phyloP scores from a whole-genome alignment of 2,113 vertebrate genomes.

The Cebidichthys violaceus region DNA sequence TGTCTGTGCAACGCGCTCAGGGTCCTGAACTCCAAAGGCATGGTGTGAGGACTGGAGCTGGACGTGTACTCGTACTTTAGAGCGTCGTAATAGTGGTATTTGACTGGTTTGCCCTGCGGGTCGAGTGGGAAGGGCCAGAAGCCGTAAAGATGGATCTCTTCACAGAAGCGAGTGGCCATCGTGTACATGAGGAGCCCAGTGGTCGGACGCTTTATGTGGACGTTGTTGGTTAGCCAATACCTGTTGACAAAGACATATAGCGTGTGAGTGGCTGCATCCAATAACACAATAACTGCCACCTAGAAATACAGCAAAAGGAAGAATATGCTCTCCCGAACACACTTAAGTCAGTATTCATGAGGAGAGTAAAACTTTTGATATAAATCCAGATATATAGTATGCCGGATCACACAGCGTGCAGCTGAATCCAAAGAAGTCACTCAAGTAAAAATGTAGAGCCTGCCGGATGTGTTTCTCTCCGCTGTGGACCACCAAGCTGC shows the following conservation, averaged over 20 bases:
- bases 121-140: conserved; percentile 95
- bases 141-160: conserved; percentile 95
- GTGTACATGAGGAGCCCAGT: conserved; percentile 98
- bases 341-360: neutral
- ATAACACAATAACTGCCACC: neutral
- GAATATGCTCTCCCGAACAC: neutral
- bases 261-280: neutral
- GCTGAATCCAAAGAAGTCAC: conserved; percentile 9
- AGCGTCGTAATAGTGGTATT: conserved; percentile 97
- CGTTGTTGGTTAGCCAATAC: conserved; percentile 97
- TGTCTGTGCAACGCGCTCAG: conserved; percentile 91
- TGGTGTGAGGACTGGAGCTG: conserved; percentile 93
- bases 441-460: neutral
- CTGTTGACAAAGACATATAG: conserved; percentile 73
- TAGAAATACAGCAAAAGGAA: neutral
- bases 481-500: neutral
- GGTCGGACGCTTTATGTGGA: conserved; percentile 96
- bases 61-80: conserved; percentile 95
- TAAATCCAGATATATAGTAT: conserved; percentile 4
- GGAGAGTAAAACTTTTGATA: conserved; percentile 4
- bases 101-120: conserved; percentile 89
- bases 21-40: conserved; percentile 98
- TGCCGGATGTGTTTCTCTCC: conserved; percentile 10
- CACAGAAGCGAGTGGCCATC: conserved; percentile 95
- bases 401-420: conserved; percentile 8